Percentiles rank a stretch among this genome's conserved stretches.
phyloP scores from a whole-genome alignment of 2,888 invertebrate genomes.

The Petrolisthes manimaculis region DNA sequence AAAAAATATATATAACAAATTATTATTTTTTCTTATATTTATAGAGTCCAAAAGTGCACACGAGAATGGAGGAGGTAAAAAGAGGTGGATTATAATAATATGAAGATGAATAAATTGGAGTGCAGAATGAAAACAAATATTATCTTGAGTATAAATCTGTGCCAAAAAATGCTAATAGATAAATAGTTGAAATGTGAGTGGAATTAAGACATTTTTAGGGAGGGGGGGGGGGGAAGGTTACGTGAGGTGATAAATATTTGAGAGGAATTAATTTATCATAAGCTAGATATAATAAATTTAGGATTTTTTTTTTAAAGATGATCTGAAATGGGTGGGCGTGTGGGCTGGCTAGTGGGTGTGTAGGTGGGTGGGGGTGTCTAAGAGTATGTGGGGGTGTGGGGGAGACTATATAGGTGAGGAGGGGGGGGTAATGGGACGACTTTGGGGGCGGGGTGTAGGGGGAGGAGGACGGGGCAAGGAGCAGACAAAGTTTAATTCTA shows the following conservation, averaged over 20 bases:
- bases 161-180: background rate
- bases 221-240: background rate
- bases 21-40: too few species aligned
- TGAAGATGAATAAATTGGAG: background rate
- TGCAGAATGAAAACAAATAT: background rate
- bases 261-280: background rate
- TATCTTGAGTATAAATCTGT: background rate
- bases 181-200: background rate
- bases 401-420: too few species aligned
- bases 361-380: background rate
- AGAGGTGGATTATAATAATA: background rate
- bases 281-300: background rate
- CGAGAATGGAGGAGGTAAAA: background rate
- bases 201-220: background rate
- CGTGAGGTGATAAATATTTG: background rate
- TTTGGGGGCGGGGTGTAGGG: too few species aligned
- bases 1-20: too few species aligned
- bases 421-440: too few species aligned
- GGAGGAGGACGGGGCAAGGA: too few species aligned
- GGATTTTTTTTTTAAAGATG: background rate
- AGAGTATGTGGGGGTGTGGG: background rate
- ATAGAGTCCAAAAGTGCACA: too few species aligned
- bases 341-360: background rate
- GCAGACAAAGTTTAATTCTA: too few species aligned
- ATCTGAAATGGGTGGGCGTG: background rate